These are phyloP conservation scores for Neodon shergylaensis DNA, from an alignment of 2,113 vertebrate genomes.

Conservation along the genomic window DNA sequence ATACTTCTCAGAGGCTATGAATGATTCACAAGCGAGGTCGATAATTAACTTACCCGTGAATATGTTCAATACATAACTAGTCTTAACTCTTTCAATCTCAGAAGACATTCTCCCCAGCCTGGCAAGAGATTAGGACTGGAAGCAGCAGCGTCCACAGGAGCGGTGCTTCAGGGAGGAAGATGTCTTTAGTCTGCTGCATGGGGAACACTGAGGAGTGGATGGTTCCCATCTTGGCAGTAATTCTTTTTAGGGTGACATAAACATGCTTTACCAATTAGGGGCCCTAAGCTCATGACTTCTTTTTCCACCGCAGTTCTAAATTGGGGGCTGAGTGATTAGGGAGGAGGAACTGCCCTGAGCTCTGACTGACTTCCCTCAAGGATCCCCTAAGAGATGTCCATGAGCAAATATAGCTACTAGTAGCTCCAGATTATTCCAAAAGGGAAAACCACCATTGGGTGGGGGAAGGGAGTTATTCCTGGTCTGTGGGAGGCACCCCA, in stretches of 20 bases:
- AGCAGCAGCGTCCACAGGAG: slow-evolving; percentile 15
- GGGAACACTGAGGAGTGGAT: neutral
- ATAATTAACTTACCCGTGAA: slow-evolving; percentile 86
- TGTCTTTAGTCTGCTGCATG: neutral
- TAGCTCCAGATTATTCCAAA: neutral
- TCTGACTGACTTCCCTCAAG: neutral
- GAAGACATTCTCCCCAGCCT: slow-evolving; percentile 55
- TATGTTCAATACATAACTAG: slow-evolving; percentile 74
- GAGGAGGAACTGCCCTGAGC: neutral
- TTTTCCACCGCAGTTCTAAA: neutral
- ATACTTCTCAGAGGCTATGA: slow-evolving; percentile 82
- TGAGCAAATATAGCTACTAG: neutral
- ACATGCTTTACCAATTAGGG: neutral
- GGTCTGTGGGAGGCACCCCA: neutral
- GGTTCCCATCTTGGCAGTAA: neutral
- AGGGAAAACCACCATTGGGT: neutral
- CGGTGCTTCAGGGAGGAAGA: slow-evolving; percentile 46
- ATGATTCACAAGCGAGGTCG: slow-evolving; percentile 86
- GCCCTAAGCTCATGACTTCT: neutral
- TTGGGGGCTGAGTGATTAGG: too few relatives aligned
- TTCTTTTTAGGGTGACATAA: neutral
- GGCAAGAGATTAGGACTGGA: slow-evolving; percentile 36
- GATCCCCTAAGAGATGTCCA: neutral
- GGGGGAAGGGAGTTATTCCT: neutral
- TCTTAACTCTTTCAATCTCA: slow-evolving; percentile 79